Evolutionary conservation across 2,797 vertebrate genomes (phyloP).

Genomic region (Xerus rutilus): DNA sequence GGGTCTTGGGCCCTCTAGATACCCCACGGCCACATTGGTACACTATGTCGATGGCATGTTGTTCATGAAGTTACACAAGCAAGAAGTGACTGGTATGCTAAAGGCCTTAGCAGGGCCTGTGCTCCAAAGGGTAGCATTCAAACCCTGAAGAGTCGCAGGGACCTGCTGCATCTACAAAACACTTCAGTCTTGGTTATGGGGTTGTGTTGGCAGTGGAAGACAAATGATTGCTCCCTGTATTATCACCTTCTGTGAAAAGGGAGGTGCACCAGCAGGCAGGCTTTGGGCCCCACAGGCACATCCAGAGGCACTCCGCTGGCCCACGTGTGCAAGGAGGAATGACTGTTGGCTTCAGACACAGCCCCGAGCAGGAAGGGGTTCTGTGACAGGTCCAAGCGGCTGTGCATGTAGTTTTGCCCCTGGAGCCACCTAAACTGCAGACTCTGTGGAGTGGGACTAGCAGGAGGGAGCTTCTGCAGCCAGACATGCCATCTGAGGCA

Average conservation of each 20-base stretch:
- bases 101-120: background rate
- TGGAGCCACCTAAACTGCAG: background rate
- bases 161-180: background rate
- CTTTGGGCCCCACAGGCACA: background rate
- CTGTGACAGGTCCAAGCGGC: background rate
- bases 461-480: background rate
- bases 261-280: background rate
- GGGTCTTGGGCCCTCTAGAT: background rate
- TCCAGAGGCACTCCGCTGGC: background rate
- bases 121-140: background rate
- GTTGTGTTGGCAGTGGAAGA: background rate
- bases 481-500: background rate
- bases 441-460: background rate
- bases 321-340: background rate
- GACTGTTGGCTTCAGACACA: background rate
- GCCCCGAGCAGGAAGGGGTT: background rate
- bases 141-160: background rate
- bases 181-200: background rate
- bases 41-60: background rate
- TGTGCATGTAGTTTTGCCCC: background rate
- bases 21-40: background rate
- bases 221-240: background rate
- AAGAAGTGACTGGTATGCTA: background rate
- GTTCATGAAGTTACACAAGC: background rate
- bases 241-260: background rate